A percentile compares a stretch with the other conserved stretches of the same genome.
phyloP scores from a whole-genome alignment of 2,797 vertebrate species.

The Poliocrania exsul region DNA sequence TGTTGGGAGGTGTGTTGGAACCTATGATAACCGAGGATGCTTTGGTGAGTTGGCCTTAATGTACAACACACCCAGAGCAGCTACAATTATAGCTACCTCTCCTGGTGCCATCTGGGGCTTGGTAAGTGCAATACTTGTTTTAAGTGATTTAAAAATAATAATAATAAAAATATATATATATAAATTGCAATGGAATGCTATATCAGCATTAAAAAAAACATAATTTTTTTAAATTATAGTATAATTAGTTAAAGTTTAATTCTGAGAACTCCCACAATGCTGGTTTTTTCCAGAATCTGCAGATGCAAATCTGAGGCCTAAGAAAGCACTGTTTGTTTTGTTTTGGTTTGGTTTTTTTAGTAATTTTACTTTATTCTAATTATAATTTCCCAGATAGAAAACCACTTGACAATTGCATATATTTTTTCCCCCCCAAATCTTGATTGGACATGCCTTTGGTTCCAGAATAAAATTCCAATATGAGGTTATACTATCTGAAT shows the following conservation, averaged over 20 bases:
- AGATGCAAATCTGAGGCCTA: neutral
- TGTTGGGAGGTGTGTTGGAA: conserved; percentile 88
- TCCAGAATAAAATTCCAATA: neutral
- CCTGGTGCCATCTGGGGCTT: conserved; percentile 96
- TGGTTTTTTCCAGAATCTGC: neutral
- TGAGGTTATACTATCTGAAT: neutral
- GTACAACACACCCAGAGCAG: conserved; percentile 98
- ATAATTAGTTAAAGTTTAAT: too few relatives aligned
- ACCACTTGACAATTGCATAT: neutral
- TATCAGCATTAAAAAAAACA: neutral
- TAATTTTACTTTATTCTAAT: neutral
- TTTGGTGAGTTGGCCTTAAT: conserved; percentile 98
- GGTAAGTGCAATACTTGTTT: conserved; percentile 81
- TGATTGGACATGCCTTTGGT: neutral
- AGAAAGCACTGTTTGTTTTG: neutral
- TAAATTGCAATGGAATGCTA: neutral
- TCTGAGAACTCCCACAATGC: neutral
- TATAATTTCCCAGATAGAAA: neutral
- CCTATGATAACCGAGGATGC: conserved; percentile 95
- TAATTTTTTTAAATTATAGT: too few relatives aligned
- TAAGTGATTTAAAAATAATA: neutral
- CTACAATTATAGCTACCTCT: conserved; percentile 95
- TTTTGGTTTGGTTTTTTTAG: too few relatives aligned
- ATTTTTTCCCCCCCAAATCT: neutral
- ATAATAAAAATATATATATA: too few relatives aligned